Evolutionary conservation across 2,797 vertebrate species (phyloP).

Genomic region (Smutsia temminckii): DNA sequence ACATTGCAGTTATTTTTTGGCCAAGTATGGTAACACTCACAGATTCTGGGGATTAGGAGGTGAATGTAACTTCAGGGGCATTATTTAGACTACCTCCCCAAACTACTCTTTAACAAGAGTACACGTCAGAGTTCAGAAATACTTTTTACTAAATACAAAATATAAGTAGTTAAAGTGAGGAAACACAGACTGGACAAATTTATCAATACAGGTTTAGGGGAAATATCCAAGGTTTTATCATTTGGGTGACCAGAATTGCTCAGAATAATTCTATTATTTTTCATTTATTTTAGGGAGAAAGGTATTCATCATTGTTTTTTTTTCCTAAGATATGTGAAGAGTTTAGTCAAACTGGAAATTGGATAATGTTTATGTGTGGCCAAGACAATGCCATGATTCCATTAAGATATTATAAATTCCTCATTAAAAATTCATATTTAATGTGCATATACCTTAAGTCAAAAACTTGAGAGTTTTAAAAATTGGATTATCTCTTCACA

Average conservation of each 20-base stretch:
- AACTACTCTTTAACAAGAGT: neutral
- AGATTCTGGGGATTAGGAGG: neutral
- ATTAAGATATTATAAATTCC: neutral
- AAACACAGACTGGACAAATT: neutral
- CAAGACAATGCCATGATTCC: neutral
- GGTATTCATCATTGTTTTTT: neutral
- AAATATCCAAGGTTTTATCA: neutral
- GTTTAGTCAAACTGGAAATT: neutral
- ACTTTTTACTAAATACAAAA: neutral
- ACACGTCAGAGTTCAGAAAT: neutral
- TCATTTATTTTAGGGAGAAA: neutral
- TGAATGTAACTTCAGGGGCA: neutral
- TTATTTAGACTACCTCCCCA: neutral
- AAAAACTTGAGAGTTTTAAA: neutral
- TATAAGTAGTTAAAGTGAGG: neutral
- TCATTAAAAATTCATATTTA: neutral
- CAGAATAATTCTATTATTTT: neutral
- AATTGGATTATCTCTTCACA: neutral
- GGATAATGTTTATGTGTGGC: neutral
- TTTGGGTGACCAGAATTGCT: neutral
- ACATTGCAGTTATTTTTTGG: neutral
- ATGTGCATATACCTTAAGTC: neutral
- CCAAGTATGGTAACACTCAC: neutral
- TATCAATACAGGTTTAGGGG: too few species aligned
- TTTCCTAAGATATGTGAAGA: neutral